Evolutionary conservation across 2,888 invertebrate genomes (phyloP), one percentile per base, ranked within the genome.

Genomic region (Cactoblastis cactorum): DNA sequence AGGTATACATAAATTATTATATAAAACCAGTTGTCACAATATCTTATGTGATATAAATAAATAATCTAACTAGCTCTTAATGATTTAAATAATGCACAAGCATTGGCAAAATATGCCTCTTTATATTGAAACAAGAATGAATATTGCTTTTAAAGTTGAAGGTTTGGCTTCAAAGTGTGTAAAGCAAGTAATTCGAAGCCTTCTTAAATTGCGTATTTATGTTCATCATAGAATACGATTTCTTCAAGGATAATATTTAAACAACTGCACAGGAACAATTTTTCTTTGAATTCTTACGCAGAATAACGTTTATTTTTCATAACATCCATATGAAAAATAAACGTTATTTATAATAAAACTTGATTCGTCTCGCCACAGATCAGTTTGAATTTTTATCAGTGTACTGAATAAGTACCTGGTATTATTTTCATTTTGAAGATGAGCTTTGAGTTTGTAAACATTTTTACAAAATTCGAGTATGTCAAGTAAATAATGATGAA

Each of bases 201-300:
- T 67, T 67, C 62, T 71, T 58, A 75, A 77, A 82, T 76, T 80
- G 75, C 71, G 66, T 70, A 72, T 79, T 80, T 75, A 71, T 69
- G 65, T 67, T 68, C 66, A 37, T 17, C 37, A 65, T 69, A 67
- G 61, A 69, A 69, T 77, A 83, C 80, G 79, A 82, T 71, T 74
- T 69, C 58, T 77, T 77, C 80, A 84, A 83, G 80, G 82, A 75
- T 76, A 67, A 71, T 68, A 67, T 69, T 63, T 61, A 58, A 61
- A 61, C 59, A 58, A 59, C 57, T 58, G 52, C 53, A 58, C 51
- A 63, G 48, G 53, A 50, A 56, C 50, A 54, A 48, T 58, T 58
- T 53, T 57, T 56, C 46, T 22, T 14, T n/a, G 24, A 45, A 45
- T 12, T 28, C 28, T 8, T 28, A 28, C 9, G 28, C 28, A 28